Base-by-base conservation (phyloP, 2,797 vertebrate species). In the Diglossa cyanea region DNA sequence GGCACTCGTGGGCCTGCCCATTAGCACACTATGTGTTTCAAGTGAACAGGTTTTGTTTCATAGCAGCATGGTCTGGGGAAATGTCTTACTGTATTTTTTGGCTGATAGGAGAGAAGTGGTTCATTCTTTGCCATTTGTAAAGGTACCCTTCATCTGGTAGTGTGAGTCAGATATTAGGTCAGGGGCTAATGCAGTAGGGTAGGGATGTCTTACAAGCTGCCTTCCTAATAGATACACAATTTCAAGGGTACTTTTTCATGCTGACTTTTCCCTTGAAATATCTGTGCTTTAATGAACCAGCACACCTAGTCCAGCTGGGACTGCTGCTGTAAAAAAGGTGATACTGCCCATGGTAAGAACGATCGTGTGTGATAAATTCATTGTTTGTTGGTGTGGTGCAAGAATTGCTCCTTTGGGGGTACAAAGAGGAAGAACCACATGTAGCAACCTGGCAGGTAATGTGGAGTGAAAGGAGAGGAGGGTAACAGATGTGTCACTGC, bases 181-280 rank as follows among this genome's bases (percentile, higher is more conserved):
- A 93, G 60, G 90, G 86, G 70, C 50, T 50, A 14, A 10, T 54
- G 17, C 61, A 35, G 37, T 60, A 24, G 35, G 0, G 1, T 13
- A 30, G 57, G 50, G 37, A 26, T 82, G 25, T 77, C 37, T 86
- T 25, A 85, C 31, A 82, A 67, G 67, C 86, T 87, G 87, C 14
- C 91, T 89, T 93, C 86, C 83, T 87, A 37, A 37, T 70, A 39
- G 73, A 62, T 74, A 7, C 17, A 4, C 47, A 45, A 33, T 94
- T 88, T 35, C 37, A 78, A 87, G 76, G 86, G 58, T 81, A 23
- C 73, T 58, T 95, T 65, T 87, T 86, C 60, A 50, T 55, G 76
- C n/a, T 63, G 26, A 11, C 61, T 68, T 94, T 55, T 80, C 88
- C 81, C 95, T 93, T 96, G 80, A 94, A 92, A 71, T 77, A 45